phyloP scores from a whole-genome alignment of 2,797 vertebrate species.

The Borostomias antarcticus region DNA sequence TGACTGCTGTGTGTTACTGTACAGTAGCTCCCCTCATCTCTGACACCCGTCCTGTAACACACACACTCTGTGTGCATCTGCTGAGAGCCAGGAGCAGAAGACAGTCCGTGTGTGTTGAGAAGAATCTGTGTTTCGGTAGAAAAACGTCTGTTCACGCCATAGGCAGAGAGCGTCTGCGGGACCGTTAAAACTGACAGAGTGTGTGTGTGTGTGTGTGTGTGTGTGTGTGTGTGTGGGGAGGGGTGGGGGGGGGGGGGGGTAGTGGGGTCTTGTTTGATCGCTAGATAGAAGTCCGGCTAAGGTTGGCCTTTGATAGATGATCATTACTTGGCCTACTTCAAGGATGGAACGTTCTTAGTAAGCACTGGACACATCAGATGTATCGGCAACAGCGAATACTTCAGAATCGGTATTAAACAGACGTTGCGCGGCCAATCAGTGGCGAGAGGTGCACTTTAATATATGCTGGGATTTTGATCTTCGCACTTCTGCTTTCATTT shows the following conservation, averaged over 20 bases:
- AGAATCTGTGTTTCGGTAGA: not conserved
- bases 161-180: too few species aligned
- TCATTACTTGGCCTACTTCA: not conserved
- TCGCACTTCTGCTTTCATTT: conserved; percentile 30
- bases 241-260: not conserved
- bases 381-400: not conserved
- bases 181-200: too few species aligned
- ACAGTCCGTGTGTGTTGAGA: not conserved
- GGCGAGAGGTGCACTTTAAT: not conserved
- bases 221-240: not conserved
- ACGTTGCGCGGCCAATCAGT: too few species aligned
- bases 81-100: not conserved
- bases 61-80: not conserved
- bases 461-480: not conserved
- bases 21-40: conserved; percentile 52
- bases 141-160: not conserved
- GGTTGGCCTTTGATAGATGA: not conserved
- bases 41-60: conserved; percentile 64
- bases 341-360: not conserved
- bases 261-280: not conserved
- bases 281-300: not conserved
- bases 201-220: not conserved
- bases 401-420: not conserved
- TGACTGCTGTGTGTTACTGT: too few species aligned
- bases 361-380: not conserved